Evolutionary conservation across 1,140 invertebrate species (phyloP).

Genomic region (Pseudoatta argentina): DNA sequence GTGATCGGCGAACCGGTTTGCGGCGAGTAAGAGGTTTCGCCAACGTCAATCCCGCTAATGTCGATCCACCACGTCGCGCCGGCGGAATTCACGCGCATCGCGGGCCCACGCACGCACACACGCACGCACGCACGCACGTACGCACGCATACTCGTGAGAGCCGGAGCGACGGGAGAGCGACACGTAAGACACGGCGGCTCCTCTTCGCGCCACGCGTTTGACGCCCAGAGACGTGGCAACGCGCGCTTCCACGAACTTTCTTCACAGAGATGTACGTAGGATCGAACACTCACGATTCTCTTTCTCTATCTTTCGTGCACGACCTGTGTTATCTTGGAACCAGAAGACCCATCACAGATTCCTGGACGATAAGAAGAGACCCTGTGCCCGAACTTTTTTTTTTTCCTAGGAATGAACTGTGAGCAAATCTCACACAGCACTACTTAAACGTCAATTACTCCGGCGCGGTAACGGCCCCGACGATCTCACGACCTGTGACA

Average conservation of each 20-base stretch:
- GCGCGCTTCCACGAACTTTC: conserved; percentile 19
- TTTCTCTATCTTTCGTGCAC: background rate
- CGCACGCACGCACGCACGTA: conserved; percentile 4
- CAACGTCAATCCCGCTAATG: background rate
- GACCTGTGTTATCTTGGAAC: background rate
- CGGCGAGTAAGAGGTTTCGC: background rate
- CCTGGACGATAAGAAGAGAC: background rate
- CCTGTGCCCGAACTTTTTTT: background rate
- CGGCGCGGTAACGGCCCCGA: background rate
- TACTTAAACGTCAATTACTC: background rate
- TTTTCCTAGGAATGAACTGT: conserved; percentile 28
- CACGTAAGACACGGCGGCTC: conserved; percentile 17
- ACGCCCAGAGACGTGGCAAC: conserved; percentile 47
- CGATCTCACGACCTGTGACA: background rate
- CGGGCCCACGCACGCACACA: background rate
- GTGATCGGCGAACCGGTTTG: conserved; percentile 25
- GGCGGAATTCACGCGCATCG: background rate
- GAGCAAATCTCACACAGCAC: background rate
- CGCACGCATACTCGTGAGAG: background rate
- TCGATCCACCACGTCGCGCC: conserved; percentile 18
- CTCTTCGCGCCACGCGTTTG: conserved; percentile 17
- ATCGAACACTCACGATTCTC: conserved; percentile 38
- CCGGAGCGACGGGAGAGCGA: conserved; percentile 22
- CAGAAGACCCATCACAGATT: background rate
- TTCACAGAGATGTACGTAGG: background rate